Evolutionary conservation across 1,140 invertebrate genomes (phyloP).

Genomic region (Geopemphigus sp.): DNA sequence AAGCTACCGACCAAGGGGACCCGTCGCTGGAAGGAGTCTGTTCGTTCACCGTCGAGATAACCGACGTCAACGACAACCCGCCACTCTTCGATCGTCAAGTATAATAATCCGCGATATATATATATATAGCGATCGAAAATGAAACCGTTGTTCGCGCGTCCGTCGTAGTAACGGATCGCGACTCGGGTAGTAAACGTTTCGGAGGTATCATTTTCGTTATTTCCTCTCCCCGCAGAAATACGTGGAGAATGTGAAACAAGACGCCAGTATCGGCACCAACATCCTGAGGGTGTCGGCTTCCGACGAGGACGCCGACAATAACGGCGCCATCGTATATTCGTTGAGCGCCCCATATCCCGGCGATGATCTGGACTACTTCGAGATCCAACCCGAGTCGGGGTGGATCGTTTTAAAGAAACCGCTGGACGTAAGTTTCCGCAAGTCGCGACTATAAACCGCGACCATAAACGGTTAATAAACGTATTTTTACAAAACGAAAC

Average conservation of each 20-base stretch:
- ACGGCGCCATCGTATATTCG: conserved; percentile 90
- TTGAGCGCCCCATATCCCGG: conserved; percentile 80
- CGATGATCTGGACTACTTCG: conserved; percentile 87
- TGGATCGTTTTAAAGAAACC: conserved; percentile 93
- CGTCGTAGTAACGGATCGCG: too few relatives aligned
- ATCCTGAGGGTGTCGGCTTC: conserved; percentile 90
- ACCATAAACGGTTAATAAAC: too few relatives aligned
- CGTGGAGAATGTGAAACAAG: conserved; percentile 94
- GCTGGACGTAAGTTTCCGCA: conserved; percentile 79
- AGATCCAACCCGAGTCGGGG: conserved; percentile 91
- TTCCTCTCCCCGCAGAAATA: conserved; percentile 79
- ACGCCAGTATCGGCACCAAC: conserved; percentile 91
- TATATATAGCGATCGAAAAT: too few relatives aligned
- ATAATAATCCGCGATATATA: conserved; percentile 52
- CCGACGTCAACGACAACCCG: conserved; percentile 91
- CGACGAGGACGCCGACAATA: conserved; percentile 93
- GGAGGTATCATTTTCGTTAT: too few relatives aligned
- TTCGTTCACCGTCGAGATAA: conserved; percentile 94
- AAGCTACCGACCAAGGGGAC: conserved; percentile 94
- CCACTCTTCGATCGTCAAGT: conserved; percentile 92
- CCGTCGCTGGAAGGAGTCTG: conserved; percentile 91
- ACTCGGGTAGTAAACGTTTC: too few relatives aligned
- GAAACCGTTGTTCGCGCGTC: too few relatives aligned
- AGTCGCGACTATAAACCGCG: too few relatives aligned
- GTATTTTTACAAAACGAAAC: too few relatives aligned